A percentile compares a stretch with the other conserved stretches of the same genome.
These are phyloP conservation scores for Oophaga pumilio DNA, from an alignment of 2,113 vertebrate species.

Conservation along the genomic window DNA sequence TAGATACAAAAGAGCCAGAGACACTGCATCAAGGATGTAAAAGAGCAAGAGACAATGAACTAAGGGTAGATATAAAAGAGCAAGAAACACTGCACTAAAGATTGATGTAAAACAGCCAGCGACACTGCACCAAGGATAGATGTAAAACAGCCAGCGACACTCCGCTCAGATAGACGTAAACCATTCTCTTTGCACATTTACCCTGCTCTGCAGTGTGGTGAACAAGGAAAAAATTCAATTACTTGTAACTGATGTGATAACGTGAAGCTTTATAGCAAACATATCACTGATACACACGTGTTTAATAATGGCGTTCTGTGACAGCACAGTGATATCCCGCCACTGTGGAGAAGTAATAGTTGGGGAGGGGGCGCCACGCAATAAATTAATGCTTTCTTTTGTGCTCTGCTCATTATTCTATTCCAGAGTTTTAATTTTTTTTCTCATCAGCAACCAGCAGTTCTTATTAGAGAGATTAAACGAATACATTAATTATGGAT, in stretches of 20 bases:
- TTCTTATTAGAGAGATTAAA: constrained; percentile 54
- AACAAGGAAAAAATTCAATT: not conserved
- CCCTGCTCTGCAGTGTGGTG: not conserved
- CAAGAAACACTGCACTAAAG: not conserved
- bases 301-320: not conserved
- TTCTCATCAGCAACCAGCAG: constrained; percentile 39
- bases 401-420: constrained; percentile 49
- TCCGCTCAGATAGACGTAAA: not conserved
- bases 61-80: too few species aligned
- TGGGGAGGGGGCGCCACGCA: not conserved
- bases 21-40: not conserved
- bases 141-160: too few species aligned
- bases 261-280: not conserved
- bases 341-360: constrained; percentile 21
- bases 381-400: constrained; percentile 52
- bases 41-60: not conserved
- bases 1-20: too few species aligned
- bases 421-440: constrained; percentile 18
- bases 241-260: constrained; percentile 5
- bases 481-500: constrained; percentile 54
- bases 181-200: not conserved
- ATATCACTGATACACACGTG: not conserved
- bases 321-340: constrained; percentile 3
- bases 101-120: not conserved
- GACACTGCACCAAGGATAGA: too few species aligned